phyloP scores from a whole-genome alignment of 2,113 vertebrate genomes.

The Carassius carassius region DNA sequence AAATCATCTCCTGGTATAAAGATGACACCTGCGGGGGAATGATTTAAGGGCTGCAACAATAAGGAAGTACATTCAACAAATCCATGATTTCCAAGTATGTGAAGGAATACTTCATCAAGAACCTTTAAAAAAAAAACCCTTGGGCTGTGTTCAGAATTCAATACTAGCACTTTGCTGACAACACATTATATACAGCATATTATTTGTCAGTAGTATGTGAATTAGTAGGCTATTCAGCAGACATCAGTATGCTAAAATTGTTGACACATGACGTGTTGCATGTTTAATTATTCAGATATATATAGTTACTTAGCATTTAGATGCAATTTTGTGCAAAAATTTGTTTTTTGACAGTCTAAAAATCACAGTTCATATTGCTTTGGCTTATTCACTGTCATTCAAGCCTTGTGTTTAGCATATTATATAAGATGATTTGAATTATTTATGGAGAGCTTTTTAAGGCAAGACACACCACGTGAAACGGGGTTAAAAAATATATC shows the following conservation, averaged over 20 bases:
- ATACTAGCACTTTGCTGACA: background rate
- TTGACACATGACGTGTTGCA: background rate
- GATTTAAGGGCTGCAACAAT: constrained; percentile 25
- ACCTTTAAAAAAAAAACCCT: background rate
- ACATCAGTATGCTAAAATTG: background rate
- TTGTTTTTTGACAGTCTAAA: background rate
- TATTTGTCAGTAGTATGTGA: background rate
- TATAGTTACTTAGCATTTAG: background rate
- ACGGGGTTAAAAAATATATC: no score
- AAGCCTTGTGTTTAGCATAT: background rate
- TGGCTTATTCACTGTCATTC: background rate
- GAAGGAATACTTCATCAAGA: background rate
- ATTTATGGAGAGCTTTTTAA: background rate
- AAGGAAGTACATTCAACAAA: background rate
- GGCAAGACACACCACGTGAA: background rate
- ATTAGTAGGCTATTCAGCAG: background rate
- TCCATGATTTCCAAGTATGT: background rate
- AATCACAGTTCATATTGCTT: background rate
- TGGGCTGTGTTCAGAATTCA: background rate
- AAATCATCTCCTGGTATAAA: constrained; percentile 39
- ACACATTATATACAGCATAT: background rate
- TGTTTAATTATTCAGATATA: background rate
- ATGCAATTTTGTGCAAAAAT: background rate
- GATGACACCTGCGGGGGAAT: background rate
- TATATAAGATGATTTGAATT: background rate